A percentile compares a stretch with the other conserved stretches of the same genome.
Evolutionary conservation across 2,797 vertebrate genomes (phyloP).

Genomic region (Melanotaenia boesemani): DNA sequence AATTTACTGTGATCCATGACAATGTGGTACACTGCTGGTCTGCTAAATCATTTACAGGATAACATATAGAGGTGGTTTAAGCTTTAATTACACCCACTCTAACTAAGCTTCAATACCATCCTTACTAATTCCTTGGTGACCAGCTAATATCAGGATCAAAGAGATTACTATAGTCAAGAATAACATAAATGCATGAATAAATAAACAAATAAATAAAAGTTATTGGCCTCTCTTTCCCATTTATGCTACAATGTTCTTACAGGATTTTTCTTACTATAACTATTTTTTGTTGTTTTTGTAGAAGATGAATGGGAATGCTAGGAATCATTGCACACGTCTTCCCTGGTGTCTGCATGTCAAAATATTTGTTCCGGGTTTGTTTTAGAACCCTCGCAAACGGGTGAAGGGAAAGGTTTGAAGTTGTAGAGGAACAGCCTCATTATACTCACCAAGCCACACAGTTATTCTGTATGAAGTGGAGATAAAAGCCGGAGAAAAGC

Average conservation of each 20-base stretch:
- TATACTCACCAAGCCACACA: slow-evolving; percentile 82
- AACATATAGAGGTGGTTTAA: slow-evolving; percentile 52
- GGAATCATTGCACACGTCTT: slow-evolving; percentile 66
- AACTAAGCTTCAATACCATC: slow-evolving; percentile 62
- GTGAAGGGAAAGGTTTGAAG: slow-evolving; percentile 80
- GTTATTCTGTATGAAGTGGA: slow-evolving; percentile 85
- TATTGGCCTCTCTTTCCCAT: slow-evolving; percentile 49
- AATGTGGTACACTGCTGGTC: slow-evolving; percentile 51
- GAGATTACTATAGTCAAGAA: slow-evolving; percentile 36
- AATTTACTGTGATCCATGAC: slow-evolving; percentile 81
- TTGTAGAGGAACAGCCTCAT: slow-evolving; percentile 85
- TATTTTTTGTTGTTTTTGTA: slow-evolving; percentile 42
- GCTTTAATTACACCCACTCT: slow-evolving; percentile 74
- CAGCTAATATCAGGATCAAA: slow-evolving; percentile 71
- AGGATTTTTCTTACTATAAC: slow-evolving; percentile 40
- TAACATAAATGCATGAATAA: slow-evolving; percentile 16
- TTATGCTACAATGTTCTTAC: slow-evolving; percentile 40
- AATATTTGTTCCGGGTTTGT: slow-evolving; percentile 85
- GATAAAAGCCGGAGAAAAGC: slow-evolving; percentile 83
- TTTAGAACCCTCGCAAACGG: slow-evolving; percentile 76
- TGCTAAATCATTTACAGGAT: slow-evolving; percentile 63
- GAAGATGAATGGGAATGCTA: slow-evolving; percentile 61
- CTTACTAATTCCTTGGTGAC: slow-evolving; percentile 58
- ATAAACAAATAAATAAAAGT: slow-evolving; percentile 4
- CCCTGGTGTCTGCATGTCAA: slow-evolving; percentile 79